Evolutionary conservation across 2,888 invertebrate genomes (phyloP), one percentile per base, ranked within the genome.

Genomic region (Cylindroiulus punctatus): DNA sequence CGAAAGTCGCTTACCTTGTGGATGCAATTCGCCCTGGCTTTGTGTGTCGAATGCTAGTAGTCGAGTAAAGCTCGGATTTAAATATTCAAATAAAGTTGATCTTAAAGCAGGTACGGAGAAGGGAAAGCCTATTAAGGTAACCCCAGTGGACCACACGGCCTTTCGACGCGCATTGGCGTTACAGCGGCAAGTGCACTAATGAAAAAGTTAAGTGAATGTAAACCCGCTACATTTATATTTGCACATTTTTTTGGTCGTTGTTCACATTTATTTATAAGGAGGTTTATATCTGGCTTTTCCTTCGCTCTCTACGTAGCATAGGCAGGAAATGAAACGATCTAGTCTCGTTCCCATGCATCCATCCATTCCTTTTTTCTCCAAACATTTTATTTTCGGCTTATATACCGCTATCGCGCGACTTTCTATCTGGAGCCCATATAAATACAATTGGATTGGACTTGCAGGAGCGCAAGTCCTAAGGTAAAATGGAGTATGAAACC

Each of bases 201-300:
- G 52, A 52, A 52, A 52, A 52, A 52, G 52, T 52, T 52, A 52
- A 52, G 52, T 52, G 52, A 52, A 52, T 52, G 52, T 52, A 52
- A 52, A 52, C 52, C 52, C 19, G 52, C 52, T 52, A 52, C 52
- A 52, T 52, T 52, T 52, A 52, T 52, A 52, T 52, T 52, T 52
- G 17, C 52, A 44, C 52, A 19, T 52, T 52, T 52, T 52, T 52
- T 52, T n/a, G n/a, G n/a, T n/a, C n/a, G n/a, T 52, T 8, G 52
- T 19, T 52, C 52, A 14, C 52, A 52, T 52, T 52, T 52, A 52
- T 52, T 52, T 52, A 52, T 52, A 52, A 52, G 19, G 52, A 52
- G 52, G 52, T 52, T 52, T 52, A 52, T 52, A 17, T 52, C 52
- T 52, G 17, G 52, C 52, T 19, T 52, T 5, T 5, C 52, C 19